A percentile compares a stretch with the other conserved stretches of the same genome.
Conservation (phyloP, 2,113 vertebrate genomes). For the Pleuronectes platessa region DNA sequence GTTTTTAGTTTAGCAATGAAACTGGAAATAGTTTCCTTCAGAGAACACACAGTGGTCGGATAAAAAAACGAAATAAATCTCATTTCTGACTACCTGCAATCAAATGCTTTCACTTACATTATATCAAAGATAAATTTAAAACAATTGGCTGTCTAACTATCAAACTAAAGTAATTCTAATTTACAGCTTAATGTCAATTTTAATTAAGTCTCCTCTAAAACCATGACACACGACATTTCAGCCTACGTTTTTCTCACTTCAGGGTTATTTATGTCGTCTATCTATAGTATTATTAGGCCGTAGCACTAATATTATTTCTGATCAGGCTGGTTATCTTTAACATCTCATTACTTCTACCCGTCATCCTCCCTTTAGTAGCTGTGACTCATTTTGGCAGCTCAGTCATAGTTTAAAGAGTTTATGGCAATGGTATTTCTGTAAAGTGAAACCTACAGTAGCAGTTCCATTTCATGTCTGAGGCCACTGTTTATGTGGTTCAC, state of each 20-base stretch:
- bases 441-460: not conserved
- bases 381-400: constrained; percentile 1
- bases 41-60: not conserved
- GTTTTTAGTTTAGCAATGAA: not conserved
- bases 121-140: not conserved
- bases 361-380: not conserved
- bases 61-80: not conserved
- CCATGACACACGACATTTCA: not conserved
- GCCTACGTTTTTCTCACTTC: not conserved
- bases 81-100: not conserved
- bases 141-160: not conserved
- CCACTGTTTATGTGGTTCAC: not conserved
- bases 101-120: not conserved
- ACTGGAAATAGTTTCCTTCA: not conserved
- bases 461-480: constrained; percentile 21
- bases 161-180: not conserved
- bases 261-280: not conserved
- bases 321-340: not conserved
- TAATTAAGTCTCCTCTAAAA: not conserved
- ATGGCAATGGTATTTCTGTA: not conserved
- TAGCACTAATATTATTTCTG: not conserved
- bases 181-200: not conserved
- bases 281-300: not conserved
- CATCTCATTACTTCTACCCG: not conserved
- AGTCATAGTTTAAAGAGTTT: constrained; percentile 13